Conservation (phyloP, 2,113 vertebrate genomes). For the Thomomys bottae region DNA sequence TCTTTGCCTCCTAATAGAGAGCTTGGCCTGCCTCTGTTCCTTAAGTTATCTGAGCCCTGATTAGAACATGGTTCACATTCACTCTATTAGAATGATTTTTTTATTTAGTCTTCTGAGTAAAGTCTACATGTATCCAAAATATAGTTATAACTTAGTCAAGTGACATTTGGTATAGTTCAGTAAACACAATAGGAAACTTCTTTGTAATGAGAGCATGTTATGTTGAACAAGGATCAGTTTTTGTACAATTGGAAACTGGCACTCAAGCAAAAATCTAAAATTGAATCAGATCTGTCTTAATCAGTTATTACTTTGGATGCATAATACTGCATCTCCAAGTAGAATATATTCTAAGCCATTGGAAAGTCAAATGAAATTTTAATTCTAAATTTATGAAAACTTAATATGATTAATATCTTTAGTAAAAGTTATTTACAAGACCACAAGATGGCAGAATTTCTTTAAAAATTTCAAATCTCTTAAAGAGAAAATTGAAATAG, state of each 20-base stretch:
- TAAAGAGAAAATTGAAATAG: slow-evolving; percentile 21
- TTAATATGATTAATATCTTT: slow-evolving; percentile 30
- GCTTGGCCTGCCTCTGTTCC: not conserved
- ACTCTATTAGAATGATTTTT: not conserved
- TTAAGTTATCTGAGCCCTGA: not conserved
- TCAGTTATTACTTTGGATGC: not conserved
- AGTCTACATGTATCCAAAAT: not conserved
- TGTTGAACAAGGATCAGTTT: slow-evolving; percentile 10
- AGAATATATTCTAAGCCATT: not conserved
- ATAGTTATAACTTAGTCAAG: not conserved
- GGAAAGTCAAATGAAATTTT: slow-evolving; percentile 33
- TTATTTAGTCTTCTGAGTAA: not conserved
- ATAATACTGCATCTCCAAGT: not conserved
- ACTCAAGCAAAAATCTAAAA: slow-evolving; percentile 37
- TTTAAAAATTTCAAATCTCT: slow-evolving; percentile 26
- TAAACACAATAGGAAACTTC: not conserved
- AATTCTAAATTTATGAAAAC: slow-evolving; percentile 32
- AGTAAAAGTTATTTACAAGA: slow-evolving; percentile 41
- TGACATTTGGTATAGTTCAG: slow-evolving; percentile 1
- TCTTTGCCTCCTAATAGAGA: not conserved
- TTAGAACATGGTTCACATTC: not conserved
- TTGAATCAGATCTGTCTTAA: not conserved
- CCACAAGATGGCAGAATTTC: slow-evolving; percentile 59
- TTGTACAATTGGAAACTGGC: slow-evolving; percentile 21
- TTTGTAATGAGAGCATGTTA: not conserved